Evolutionary conservation across 2,113 vertebrate species (phyloP), one percentile per base, ranked within the genome.

Genomic region (Equus quagga): DNA sequence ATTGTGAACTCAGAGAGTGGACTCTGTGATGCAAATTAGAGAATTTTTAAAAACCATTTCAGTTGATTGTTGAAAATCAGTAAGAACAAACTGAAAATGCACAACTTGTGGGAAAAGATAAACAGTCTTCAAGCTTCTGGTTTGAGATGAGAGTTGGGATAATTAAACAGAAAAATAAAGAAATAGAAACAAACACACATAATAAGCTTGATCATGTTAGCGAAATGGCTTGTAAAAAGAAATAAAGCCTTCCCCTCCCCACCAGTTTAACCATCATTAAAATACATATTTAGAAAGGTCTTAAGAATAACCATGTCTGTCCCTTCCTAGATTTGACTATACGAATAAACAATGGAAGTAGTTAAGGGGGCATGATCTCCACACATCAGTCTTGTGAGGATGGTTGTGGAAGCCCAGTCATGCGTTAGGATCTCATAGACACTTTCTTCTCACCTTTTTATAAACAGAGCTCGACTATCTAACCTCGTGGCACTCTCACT

Each of bases 121-220:
- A 6, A 15, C 8, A 69, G 10, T 60, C 44, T 76, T 60, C 21
- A 4, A 36, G 60, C 70, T 36, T 54, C 6, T 46, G 3, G 62
- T 36, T 31, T 12, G 28, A 91, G 44, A 17, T 81, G 26, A 75
- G 65, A 60, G 51, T 8, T 69, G n/a, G 28, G n/a, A 44, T 86
- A 60, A 76, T 9, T 54, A 85, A 75, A 69, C 9, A 58, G 33
- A 44, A 94, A 94, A 81, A 54, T 67, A 44, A 91, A 90, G 58
- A 6, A 73, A 14, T 54, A 69, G 51, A 58, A 41, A 81, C 0
- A 65, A 64, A 33, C 13, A 46, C 1, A 46, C 26, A 13, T 18
- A 10, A 51, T 33, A 62, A 93, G 9, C n/a, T 54, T 82, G n/a
- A 23, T 11, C 18, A 70, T 44, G 8, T 28, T 69, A 36, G 31